phyloP scores from a whole-genome alignment of 1,140 invertebrate species.

The Alviniconcha marisindica region DNA sequence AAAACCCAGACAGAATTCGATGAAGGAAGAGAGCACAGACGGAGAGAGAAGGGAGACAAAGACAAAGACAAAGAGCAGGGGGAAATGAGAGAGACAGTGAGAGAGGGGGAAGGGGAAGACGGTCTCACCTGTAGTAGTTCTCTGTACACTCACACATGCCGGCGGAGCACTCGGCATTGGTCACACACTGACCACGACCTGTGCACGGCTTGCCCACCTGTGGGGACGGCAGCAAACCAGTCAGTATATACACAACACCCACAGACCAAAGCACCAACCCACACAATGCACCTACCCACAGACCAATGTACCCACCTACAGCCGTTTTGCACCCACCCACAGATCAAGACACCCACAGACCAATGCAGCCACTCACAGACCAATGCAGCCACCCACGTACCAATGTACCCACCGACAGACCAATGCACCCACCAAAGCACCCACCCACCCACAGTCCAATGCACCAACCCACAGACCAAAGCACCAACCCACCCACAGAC shows the following conservation, averaged over 20 bases:
- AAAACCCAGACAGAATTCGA: no score
- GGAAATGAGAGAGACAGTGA: not conserved
- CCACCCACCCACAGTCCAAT: not conserved
- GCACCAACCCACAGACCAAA: not conserved
- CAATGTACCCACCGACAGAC: no score
- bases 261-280: no score
- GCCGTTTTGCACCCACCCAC: not conserved
- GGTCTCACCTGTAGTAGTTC: slow-evolving; percentile 29
- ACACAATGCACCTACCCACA: not conserved
- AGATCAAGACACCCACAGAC: not conserved
- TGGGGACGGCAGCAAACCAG: not conserved
- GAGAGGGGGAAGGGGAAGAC: not conserved
- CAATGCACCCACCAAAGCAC: no score
- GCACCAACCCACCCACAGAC: not conserved
- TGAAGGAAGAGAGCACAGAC: no score
- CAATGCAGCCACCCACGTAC: not conserved
- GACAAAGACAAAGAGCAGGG: not conserved
- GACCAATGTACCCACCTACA: not conserved
- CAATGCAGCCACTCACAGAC: not conserved
- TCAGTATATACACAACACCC: no score
- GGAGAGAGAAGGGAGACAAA: not conserved
- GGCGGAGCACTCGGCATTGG: slow-evolving; percentile 37
- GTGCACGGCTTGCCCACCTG: slow-evolving; percentile 35
- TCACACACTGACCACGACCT: slow-evolving; percentile 30
- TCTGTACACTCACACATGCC: slow-evolving; percentile 32